Percentiles rank a stretch among this genome's conserved stretches.
phyloP scores from a whole-genome alignment of 2,797 vertebrate species.

The Mormyrops attenuatus region DNA sequence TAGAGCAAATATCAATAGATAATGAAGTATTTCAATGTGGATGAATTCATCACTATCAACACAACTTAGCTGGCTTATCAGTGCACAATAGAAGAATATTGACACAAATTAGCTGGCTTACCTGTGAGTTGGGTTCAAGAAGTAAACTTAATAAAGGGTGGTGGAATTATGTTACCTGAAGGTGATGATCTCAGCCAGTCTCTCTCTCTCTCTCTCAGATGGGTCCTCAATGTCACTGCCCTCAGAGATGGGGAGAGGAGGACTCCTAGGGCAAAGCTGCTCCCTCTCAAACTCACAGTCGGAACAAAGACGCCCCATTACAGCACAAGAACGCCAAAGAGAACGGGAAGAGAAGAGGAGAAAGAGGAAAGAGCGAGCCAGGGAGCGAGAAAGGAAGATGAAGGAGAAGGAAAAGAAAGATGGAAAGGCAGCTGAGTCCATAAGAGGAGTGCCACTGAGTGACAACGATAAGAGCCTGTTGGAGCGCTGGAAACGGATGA shows the following conservation, averaged over 20 bases:
- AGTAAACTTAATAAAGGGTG: not conserved
- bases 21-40: not conserved
- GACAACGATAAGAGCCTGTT: slow-evolving; percentile 85
- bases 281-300: slow-evolving; percentile 35
- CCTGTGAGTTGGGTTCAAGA: not conserved
- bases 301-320: slow-evolving; percentile 75
- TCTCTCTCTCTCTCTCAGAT: slow-evolving; percentile 47
- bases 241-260: slow-evolving; percentile 43
- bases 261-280: slow-evolving; percentile 33
- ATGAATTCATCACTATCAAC: not conserved
- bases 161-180: not conserved
- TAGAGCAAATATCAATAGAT: not conserved
- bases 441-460: slow-evolving; percentile 77
- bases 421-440: slow-evolving; percentile 63
- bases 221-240: slow-evolving; percentile 46
- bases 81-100: not conserved
- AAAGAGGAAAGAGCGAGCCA: slow-evolving; percentile 76
- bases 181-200: not conserved
- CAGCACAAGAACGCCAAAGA: slow-evolving; percentile 85
- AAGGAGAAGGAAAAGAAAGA: slow-evolving; percentile 79
- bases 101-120: not conserved
- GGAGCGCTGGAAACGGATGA: slow-evolving; percentile 87
- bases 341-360: slow-evolving; percentile 84
- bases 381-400: slow-evolving; percentile 76
- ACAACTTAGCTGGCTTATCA: not conserved